These are phyloP conservation scores for Sepiola atlantica DNA, from an alignment of 2,888 invertebrate genomes.

Conservation along the genomic window DNA sequence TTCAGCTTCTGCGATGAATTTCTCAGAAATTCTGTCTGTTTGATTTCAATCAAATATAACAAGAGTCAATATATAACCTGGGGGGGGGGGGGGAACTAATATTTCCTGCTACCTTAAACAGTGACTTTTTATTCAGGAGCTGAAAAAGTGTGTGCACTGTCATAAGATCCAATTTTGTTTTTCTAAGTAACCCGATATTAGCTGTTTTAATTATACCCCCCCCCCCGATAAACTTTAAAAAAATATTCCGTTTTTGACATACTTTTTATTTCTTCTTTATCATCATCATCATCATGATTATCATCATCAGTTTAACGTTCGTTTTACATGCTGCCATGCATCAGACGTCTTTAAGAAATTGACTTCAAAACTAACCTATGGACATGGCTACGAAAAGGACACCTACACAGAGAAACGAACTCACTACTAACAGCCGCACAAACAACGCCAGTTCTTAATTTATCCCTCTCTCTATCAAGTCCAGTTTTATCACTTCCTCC, in stretches of 20 bases:
- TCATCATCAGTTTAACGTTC: too few relatives aligned
- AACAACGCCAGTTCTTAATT: too few relatives aligned
- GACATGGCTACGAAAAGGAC: too few relatives aligned
- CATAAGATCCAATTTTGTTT: constrained; percentile 12
- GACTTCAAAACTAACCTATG: too few relatives aligned
- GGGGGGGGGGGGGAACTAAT: too few relatives aligned
- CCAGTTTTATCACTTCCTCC: too few relatives aligned
- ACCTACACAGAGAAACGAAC: too few relatives aligned
- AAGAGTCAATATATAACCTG: not conserved
- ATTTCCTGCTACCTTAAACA: not conserved
- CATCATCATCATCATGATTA: too few relatives aligned
- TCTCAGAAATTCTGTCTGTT: not conserved
- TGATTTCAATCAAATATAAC: not conserved
- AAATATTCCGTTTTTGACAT: not conserved
- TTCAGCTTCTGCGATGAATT: not conserved
- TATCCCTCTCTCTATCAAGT: too few relatives aligned
- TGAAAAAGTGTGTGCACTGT: not conserved
- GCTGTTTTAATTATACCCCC: not conserved
- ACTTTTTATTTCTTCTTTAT: not conserved
- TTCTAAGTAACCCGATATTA: not conserved
- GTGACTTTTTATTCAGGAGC: not conserved
- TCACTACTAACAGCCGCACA: too few relatives aligned
- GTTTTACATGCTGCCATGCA: too few relatives aligned
- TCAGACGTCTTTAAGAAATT: too few relatives aligned
- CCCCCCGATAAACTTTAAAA: not conserved